A percentile compares a stretch with the other conserved stretches of the same genome.
Evolutionary conservation across 2,888 invertebrate species (phyloP).

Genomic region (Galeopsomyia nigrocyanea): DNA sequence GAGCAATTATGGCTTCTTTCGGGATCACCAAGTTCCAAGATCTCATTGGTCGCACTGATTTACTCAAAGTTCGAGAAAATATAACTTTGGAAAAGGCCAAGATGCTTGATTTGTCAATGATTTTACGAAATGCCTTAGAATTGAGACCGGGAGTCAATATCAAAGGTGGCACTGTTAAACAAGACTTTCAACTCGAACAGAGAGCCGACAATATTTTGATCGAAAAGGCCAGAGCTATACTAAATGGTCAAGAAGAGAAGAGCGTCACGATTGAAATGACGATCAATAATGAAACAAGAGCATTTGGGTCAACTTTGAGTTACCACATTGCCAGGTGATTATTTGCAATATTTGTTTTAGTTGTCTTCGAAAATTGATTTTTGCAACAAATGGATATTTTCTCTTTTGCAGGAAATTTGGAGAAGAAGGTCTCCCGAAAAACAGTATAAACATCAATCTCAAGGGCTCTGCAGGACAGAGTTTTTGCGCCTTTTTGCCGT

Average conservation of each 20-base stretch:
- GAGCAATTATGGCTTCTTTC: slow-evolving; percentile 90
- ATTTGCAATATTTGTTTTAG: too few species aligned
- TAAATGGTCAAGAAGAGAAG: slow-evolving; percentile 77
- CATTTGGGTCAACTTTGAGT: slow-evolving; percentile 94
- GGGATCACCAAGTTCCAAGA: slow-evolving; percentile 92
- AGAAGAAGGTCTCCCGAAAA: slow-evolving; percentile 87
- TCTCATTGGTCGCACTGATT: slow-evolving; percentile 91
- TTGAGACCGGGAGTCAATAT: slow-evolving; percentile 93
- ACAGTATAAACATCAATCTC: slow-evolving; percentile 84
- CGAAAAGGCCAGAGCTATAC: slow-evolving; percentile 79
- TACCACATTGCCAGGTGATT: slow-evolving; percentile 94
- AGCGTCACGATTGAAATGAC: slow-evolving; percentile 80
- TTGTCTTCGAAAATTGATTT: too few species aligned
- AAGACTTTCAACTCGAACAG: slow-evolving; percentile 90
- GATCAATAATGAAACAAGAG: slow-evolving; percentile 92
- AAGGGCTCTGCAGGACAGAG: slow-evolving; percentile 98
- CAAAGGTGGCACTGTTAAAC: slow-evolving; percentile 85
- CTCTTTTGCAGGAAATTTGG: slow-evolving; percentile 80
- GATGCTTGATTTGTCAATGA: slow-evolving; percentile 85
- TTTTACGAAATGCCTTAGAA: slow-evolving; percentile 90
- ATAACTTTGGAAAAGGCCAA: slow-evolving; percentile 83
- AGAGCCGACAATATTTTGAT: slow-evolving; percentile 85
- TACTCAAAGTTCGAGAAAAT: slow-evolving; percentile 82
- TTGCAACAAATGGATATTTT: neutral
- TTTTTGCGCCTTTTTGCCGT: slow-evolving; percentile 96